phyloP scores from a whole-genome alignment of 2,113 vertebrate genomes.

The Equus przewalskii region DNA sequence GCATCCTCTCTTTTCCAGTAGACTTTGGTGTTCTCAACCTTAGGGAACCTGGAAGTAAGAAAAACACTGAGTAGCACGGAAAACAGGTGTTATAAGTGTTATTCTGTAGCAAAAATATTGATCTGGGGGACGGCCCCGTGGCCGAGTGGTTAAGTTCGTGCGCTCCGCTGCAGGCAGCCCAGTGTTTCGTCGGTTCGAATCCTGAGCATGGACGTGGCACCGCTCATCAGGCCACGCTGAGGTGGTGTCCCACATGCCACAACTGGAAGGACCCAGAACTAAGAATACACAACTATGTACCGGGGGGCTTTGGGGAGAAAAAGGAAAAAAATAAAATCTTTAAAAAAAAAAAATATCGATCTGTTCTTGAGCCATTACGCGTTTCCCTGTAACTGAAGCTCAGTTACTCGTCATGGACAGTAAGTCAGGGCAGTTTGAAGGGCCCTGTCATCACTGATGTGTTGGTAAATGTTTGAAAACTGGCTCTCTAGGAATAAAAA shows the following conservation, averaged over 20 bases:
- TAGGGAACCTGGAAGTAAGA: neutral
- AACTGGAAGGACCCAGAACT: too few species aligned
- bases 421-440: neutral
- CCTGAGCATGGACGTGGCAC: too few species aligned
- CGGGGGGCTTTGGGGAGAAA: too few species aligned
- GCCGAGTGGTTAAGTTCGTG: too few species aligned
- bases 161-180: too few species aligned
- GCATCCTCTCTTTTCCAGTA: conserved; percentile 18
- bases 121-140: too few species aligned
- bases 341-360: conserved; percentile 26
- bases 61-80: conserved; percentile 10
- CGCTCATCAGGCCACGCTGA: too few species aligned
- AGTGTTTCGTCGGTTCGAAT: too few species aligned
- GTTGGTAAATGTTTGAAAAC: neutral
- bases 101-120: conserved; percentile 30
- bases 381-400: conserved; percentile 21
- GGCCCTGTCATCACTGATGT: neutral
- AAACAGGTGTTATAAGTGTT: conserved; percentile 22
- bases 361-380: conserved; percentile 17
- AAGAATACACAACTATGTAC: too few species aligned
- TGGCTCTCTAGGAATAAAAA: neutral
- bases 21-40: neutral
- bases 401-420: neutral
- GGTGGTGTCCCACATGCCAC: too few species aligned
- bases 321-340: too few species aligned